Percentiles rank a stretch among this genome's conserved stretches.
Evolutionary conservation across 2,113 vertebrate genomes (phyloP).

Genomic region (Corvus hawaiiensis): DNA sequence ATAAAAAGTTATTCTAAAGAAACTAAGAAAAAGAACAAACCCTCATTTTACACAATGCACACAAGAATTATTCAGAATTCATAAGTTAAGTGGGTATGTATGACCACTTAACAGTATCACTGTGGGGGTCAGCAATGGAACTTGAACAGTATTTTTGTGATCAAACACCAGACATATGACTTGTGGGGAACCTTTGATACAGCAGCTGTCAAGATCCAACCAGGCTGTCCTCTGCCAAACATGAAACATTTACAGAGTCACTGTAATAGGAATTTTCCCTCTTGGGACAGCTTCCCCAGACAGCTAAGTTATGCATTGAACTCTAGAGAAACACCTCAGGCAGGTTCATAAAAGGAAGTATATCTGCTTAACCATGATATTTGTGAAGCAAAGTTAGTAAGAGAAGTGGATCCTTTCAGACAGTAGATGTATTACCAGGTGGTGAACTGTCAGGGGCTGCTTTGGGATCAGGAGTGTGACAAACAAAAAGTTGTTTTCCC

Average conservation of each 20-base stretch:
- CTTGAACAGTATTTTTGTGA: neutral
- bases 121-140: neutral
- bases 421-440: conserved; percentile 54
- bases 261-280: neutral
- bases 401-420: conserved; percentile 48
- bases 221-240: neutral
- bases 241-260: neutral
- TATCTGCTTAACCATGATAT: neutral
- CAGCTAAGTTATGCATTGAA: neutral
- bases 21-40: neutral
- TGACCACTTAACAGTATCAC: neutral
- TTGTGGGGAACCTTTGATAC: neutral
- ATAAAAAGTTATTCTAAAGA: neutral
- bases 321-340: conserved; percentile 50
- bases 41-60: neutral
- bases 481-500: conserved; percentile 83
- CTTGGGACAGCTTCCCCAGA: neutral
- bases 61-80: neutral
- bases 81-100: neutral
- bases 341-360: neutral
- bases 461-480: conserved; percentile 73
- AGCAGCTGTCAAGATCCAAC: neutral
- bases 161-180: neutral
- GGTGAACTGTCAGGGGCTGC: conserved; percentile 34
- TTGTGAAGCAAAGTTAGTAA: conserved; percentile 9